phyloP scores from a whole-genome alignment of 2,113 vertebrate genomes.

The Dendrocopos noguchii region DNA sequence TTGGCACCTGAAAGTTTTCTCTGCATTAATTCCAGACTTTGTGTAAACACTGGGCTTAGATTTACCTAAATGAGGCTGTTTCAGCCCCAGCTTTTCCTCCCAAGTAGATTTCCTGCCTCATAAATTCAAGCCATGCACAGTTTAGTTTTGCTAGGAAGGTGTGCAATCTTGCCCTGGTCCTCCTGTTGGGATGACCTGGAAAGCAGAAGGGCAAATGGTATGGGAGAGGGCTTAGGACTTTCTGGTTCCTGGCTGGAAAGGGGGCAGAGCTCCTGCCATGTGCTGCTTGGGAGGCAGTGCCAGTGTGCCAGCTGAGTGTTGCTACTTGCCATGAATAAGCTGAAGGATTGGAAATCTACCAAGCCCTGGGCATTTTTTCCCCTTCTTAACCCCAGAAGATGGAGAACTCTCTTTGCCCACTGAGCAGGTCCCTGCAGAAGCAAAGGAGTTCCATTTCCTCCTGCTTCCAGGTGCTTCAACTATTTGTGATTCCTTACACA shows the following conservation, averaged over 20 bases:
- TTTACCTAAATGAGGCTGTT: conserved; percentile 63
- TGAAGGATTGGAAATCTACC: neutral
- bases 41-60: conserved; percentile 75
- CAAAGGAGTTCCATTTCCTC: neutral
- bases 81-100: conserved; percentile 59
- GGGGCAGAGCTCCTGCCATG: neutral
- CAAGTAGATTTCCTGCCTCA: conserved; percentile 52
- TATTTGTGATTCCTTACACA: neutral
- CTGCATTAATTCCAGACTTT: conserved; percentile 84
- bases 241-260: neutral
- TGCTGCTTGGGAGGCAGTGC: neutral
- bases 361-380: neutral
- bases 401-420: neutral
- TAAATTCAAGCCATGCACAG: conserved; percentile 43
- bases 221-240: neutral
- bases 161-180: neutral
- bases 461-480: neutral
- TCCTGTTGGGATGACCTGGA: conserved; percentile 9
- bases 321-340: neutral
- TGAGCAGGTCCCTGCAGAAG: neutral
- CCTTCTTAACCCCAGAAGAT: neutral
- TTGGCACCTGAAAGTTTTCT: conserved; percentile 72
- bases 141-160: conserved; percentile 20
- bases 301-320: neutral
- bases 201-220: conserved; percentile 42